These are phyloP conservation scores for Brachionus rotundiformis DNA, from an alignment of 1,140 invertebrate species.

Conservation along the genomic window DNA sequence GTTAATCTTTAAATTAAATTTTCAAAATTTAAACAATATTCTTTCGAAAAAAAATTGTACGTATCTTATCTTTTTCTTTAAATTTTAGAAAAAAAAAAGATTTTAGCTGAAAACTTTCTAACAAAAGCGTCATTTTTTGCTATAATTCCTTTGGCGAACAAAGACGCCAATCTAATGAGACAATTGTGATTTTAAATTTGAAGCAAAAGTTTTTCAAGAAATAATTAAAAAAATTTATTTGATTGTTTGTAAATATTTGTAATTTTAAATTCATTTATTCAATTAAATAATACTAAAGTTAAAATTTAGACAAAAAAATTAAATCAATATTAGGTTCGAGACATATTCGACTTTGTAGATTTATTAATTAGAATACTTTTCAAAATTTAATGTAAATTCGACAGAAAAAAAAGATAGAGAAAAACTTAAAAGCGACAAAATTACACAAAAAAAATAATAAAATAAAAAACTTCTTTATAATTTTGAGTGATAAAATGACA, in stretches of 20 bases:
- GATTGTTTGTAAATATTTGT: background rate
- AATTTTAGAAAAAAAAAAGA: too few species aligned
- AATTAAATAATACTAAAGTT: background rate
- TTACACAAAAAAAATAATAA: slow-evolving; percentile 36
- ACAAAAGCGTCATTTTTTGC: too few species aligned
- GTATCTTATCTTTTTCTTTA: too few species aligned
- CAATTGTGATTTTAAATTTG: too few species aligned
- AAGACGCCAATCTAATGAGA: too few species aligned
- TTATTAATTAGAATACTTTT: background rate
- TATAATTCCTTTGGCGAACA: too few species aligned
- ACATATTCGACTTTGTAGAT: background rate
- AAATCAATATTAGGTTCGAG: background rate
- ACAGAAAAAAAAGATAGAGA: background rate
- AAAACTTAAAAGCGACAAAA: background rate
- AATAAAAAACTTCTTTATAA: background rate
- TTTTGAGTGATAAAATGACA: background rate
- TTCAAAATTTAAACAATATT: too few species aligned
- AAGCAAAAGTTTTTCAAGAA: background rate
- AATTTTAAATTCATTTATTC: background rate
- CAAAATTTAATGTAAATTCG: slow-evolving; percentile 7
- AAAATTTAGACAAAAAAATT: background rate
- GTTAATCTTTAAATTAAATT: too few species aligned
- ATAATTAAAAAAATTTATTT: background rate
- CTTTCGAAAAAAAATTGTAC: too few species aligned
- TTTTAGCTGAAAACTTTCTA: too few species aligned